phyloP scores from a whole-genome alignment of 2,113 vertebrate genomes.

The Grammatotria lemairii region DNA sequence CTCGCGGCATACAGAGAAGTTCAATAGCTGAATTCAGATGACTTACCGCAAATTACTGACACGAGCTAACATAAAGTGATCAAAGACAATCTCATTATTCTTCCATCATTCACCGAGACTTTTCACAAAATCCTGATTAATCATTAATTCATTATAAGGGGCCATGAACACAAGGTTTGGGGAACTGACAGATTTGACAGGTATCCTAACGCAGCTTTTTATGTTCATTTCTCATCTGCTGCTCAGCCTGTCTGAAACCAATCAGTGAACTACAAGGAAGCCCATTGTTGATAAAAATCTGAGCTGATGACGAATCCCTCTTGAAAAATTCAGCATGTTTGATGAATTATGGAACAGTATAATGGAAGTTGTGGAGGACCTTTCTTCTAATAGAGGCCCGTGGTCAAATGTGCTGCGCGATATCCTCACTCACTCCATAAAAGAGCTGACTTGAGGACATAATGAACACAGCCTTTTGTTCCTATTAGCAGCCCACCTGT shows the following conservation, averaged over 20 bases:
- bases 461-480: conserved; percentile 49
- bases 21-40: conserved; percentile 4
- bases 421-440: background rate
- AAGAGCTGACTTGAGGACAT: conserved; percentile 29
- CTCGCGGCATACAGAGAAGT: background rate
- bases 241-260: conserved; percentile 27
- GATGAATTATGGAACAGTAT: conserved; percentile 56
- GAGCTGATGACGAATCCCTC: conserved; percentile 19
- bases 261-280: conserved; percentile 37
- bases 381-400: conserved; percentile 7
- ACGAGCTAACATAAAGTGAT: conserved; percentile 21
- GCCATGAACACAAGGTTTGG: background rate
- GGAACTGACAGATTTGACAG: conserved; percentile 53
- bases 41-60: conserved; percentile 34
- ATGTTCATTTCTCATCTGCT: conserved; percentile 39
- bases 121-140: conserved; percentile 36
- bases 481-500: conserved; percentile 40
- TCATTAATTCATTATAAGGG: conserved; percentile 47
- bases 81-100: conserved; percentile 53
- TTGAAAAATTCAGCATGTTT: conserved; percentile 41
- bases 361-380: conserved; percentile 16
- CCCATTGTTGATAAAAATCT: conserved; percentile 41
- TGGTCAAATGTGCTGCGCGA: conserved; percentile 24
- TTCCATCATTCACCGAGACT: conserved; percentile 8
- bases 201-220: conserved; percentile 47